Conservation (phyloP, 2,888 invertebrate species). For the Stomorhina lunata region DNA sequence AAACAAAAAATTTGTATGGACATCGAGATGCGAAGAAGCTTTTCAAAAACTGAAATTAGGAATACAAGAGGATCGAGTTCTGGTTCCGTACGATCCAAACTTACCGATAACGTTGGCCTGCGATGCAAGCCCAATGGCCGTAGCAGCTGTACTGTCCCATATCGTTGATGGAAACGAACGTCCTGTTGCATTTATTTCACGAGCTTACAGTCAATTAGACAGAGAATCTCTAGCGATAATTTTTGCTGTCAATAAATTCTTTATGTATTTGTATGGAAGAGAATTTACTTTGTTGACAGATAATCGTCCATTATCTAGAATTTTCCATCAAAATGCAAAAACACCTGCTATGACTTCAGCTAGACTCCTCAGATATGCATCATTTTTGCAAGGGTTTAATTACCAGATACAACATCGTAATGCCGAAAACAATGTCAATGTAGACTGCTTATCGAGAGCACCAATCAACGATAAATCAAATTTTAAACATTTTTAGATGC, state of each 20-base stretch:
- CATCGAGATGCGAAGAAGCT: too few species aligned
- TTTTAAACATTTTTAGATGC: slow-evolving; percentile 21
- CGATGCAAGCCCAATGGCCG: neutral
- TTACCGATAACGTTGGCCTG: neutral
- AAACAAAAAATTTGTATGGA: too few species aligned
- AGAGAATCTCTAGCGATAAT: slow-evolving; percentile 45
- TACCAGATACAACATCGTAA: slow-evolving; percentile 34
- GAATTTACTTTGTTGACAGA: slow-evolving; percentile 41
- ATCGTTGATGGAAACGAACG: neutral
- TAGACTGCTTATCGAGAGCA: slow-evolving; percentile 54
- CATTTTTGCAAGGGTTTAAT: slow-evolving; percentile 52
- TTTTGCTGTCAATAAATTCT: slow-evolving; percentile 37
- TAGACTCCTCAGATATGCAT: slow-evolving; percentile 33
- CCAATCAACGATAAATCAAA: neutral
- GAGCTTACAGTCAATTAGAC: slow-evolving; percentile 38
- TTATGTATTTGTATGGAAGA: slow-evolving; percentile 22
- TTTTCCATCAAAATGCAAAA: slow-evolving; percentile 49
- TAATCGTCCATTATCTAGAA: slow-evolving; percentile 40
- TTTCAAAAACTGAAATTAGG: too few species aligned
- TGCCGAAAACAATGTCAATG: slow-evolving; percentile 22
- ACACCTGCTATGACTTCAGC: slow-evolving; percentile 42
- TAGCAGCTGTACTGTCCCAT: neutral
- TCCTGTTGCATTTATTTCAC: neutral
- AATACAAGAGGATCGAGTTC: too few species aligned
- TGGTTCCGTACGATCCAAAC: neutral